Base-by-base conservation (phyloP, 2,797 vertebrate genomes). In the Arctocebus calabarensis region DNA sequence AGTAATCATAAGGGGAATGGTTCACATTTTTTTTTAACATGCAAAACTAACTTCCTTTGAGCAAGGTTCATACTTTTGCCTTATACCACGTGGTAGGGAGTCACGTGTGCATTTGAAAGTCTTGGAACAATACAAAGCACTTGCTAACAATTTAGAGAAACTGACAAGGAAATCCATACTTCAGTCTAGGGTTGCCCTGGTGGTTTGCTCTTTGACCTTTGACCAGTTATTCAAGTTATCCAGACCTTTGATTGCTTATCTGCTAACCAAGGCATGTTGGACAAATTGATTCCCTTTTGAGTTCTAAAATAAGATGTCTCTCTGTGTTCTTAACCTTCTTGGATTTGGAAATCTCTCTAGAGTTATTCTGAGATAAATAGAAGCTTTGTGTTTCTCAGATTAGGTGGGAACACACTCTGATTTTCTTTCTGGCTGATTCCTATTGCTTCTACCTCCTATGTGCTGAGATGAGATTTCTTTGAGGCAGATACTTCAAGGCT, bases 271-370 rank as follows among this genome's bases (percentile, higher is more conserved):
- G 57, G 52, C 32, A 0, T 70, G 59, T 17, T 87, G 87, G 77
- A 87, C 84, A 94, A 93, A 90, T 3, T 84, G 92, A 96, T 86
- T 88, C 90, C 62, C 68, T 64, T 88, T 40, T 73, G 19, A 88
- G 55, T 82, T 84, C 82, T 95, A 93, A 94, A 95, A 90, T 94
- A 95, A 95, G 55, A 81, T 22, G 48, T 83, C 70, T 94, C 61
- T 73, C 20, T 81, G n/a, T 64, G 59, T 70, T 92, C 66, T 96
- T 92, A 90, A 75, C 61, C 66, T 93, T 89, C 55, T 55, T 84
- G 59, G 71, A 81, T 62, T 92, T 10, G 3, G 73, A 90, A 75
- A 90, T 84, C 84, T 94, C 57, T 94, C n/a, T 29, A 19, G 89
- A 88, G 88, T 78, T 92, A 92, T 94, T 96, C 92, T 94, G 82